Evolutionary conservation across 1,140 invertebrate species (phyloP).

Genomic region (Drosophila chauvacae): DNA sequence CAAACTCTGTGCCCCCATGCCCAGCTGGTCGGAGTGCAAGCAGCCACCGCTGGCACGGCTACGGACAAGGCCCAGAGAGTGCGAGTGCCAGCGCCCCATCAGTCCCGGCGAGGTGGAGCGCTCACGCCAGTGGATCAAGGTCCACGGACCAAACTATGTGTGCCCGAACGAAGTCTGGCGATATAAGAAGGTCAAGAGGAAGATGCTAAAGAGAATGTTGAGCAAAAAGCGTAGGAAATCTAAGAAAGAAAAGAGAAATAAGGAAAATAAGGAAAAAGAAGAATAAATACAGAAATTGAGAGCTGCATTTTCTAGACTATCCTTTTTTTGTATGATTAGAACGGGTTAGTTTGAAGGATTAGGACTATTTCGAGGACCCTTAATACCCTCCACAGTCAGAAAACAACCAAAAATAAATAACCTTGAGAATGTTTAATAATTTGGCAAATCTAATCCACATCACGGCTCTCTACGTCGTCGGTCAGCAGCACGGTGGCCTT

Average conservation of each 20-base stretch:
- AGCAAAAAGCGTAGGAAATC: no score
- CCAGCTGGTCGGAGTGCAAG: slow-evolving; percentile 56
- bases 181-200: background rate
- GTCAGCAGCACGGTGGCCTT: slow-evolving; percentile 21
- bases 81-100: slow-evolving; percentile 27
- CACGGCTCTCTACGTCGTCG: background rate
- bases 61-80: slow-evolving; percentile 4
- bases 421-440: background rate
- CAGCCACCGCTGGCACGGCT: slow-evolving; percentile 6
- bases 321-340: background rate
- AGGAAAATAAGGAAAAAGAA: background rate
- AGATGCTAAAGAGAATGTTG: background rate
- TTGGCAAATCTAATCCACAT: background rate
- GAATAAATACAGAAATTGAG: background rate
- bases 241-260: background rate
- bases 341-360: no score
- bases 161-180: slow-evolving; percentile 10
- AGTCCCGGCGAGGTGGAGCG: slow-evolving; percentile 21
- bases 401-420: background rate
- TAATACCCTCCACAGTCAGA: background rate
- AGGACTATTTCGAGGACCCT: background rate
- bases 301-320: no score
- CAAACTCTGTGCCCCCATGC: slow-evolving; percentile 39
- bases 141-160: slow-evolving; percentile 9
- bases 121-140: background rate